Conservation (phyloP, 1,140 invertebrate species). For the Bactericera cockerelli region DNA sequence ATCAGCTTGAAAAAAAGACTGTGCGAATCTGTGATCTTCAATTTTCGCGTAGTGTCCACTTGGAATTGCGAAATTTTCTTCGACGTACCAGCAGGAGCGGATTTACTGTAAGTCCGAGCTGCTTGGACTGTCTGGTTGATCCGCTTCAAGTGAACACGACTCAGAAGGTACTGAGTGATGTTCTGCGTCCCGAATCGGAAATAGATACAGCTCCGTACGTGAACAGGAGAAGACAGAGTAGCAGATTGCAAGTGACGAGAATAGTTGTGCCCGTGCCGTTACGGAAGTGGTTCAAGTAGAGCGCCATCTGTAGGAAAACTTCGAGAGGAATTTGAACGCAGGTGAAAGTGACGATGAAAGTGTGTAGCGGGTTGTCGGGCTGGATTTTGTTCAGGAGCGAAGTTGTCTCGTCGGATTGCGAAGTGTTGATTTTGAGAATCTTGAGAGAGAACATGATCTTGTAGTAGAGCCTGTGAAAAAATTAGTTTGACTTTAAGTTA, state of each 20-base stretch:
- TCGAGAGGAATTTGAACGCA: background rate
- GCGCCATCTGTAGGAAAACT: background rate
- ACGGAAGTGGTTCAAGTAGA: too few species aligned
- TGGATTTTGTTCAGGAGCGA: background rate
- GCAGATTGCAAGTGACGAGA: background rate
- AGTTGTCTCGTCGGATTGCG: background rate
- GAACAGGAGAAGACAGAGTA: background rate
- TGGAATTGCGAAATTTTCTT: background rate
- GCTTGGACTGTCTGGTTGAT: background rate
- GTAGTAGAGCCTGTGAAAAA: constrained; percentile 1
- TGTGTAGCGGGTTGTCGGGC: background rate
- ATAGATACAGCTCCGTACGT: background rate
- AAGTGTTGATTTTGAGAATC: background rate
- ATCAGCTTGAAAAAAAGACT: background rate
- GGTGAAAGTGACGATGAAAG: background rate
- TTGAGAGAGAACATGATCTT: background rate
- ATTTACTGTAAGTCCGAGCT: background rate
- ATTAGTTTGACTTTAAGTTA: too few species aligned
- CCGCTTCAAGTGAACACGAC: too few species aligned
- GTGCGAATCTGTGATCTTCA: background rate
- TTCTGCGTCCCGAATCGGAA: background rate
- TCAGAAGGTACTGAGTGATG: background rate
- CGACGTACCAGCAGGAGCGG: background rate
- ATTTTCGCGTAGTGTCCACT: background rate
- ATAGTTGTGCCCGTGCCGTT: background rate